These are phyloP conservation scores for Frieseomelitta varia DNA, from an alignment of 1,140 invertebrate species.

Conservation along the genomic window DNA sequence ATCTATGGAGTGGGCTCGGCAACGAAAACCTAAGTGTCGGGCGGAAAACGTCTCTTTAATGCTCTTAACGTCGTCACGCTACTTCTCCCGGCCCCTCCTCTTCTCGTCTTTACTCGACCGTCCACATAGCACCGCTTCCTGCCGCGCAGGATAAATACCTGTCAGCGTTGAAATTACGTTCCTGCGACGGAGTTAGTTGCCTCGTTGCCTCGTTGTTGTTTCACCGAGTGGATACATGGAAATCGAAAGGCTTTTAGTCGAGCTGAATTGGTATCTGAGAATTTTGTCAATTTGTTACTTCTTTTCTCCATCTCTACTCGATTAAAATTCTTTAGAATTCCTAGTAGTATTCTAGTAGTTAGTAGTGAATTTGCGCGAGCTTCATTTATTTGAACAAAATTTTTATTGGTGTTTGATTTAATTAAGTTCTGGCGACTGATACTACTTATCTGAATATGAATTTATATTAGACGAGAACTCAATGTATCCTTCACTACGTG, in stretches of 20 bases:
- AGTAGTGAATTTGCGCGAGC: no score
- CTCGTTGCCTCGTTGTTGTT: slow-evolving; percentile 13
- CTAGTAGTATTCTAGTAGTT: no score
- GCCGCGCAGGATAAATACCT: slow-evolving; percentile 78
- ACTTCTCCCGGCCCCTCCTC: slow-evolving; percentile 51
- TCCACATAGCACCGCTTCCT: slow-evolving; percentile 69
- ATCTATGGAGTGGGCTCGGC: slow-evolving; percentile 76
- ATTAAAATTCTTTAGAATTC: no score
- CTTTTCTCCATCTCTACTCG: neutral
- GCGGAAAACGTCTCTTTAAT: slow-evolving; percentile 81
- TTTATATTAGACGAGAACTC: no score
- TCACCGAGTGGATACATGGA: neutral
- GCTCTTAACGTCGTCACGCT: slow-evolving; percentile 79
- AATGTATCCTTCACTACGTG: no score
- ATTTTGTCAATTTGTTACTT: neutral
- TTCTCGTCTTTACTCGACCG: slow-evolving; percentile 29
- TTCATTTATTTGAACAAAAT: no score
- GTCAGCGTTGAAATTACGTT: slow-evolving; percentile 78
- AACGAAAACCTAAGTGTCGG: slow-evolving; percentile 80
- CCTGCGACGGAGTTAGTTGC: slow-evolving; percentile 33
- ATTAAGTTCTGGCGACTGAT: no score
- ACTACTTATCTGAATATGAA: no score
- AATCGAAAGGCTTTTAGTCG: slow-evolving; percentile 2
- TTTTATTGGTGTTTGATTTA: no score
- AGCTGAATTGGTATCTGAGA: neutral